phyloP scores from a whole-genome alignment of 2,113 vertebrate species.

The Monopterus albus region DNA sequence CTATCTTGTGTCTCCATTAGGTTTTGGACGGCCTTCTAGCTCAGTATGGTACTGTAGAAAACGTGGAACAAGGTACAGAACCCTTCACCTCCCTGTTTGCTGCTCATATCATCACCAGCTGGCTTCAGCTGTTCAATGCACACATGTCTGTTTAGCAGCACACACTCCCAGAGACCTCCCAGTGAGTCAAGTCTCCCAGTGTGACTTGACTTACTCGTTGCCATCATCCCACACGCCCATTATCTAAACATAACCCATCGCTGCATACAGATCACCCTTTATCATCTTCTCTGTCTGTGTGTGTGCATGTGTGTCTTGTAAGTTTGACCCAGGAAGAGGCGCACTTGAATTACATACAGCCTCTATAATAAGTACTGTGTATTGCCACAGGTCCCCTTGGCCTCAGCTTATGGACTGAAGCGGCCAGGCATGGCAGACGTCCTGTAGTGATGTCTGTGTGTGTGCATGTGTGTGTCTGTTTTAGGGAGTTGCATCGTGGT shows the following conservation, averaged over 20 bases:
- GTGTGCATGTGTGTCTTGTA: slow-evolving; percentile 30
- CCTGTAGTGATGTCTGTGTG: slow-evolving; percentile 52
- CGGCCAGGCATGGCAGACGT: slow-evolving; percentile 64
- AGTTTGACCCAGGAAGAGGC: slow-evolving; percentile 31
- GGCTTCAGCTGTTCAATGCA: slow-evolving; percentile 34
- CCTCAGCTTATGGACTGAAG: slow-evolving; percentile 66
- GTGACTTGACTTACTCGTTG: slow-evolving; percentile 56
- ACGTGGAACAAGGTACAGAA: slow-evolving; percentile 92
- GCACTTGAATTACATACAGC: slow-evolving; percentile 42
- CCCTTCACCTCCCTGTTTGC: slow-evolving; percentile 1
- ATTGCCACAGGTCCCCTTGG: slow-evolving; percentile 35
- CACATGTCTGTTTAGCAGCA: slow-evolving; percentile 47
- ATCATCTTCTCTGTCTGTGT: slow-evolving; percentile 47
- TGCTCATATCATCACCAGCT: slow-evolving; percentile 29
- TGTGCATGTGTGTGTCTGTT: slow-evolving; percentile 40
- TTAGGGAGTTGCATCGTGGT: slow-evolving; percentile 50
- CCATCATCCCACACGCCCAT: slow-evolving; percentile 64
- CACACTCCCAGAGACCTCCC: slow-evolving; percentile 50
- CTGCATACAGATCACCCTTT: slow-evolving; percentile 59
- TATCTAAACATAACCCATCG: slow-evolving; percentile 71
- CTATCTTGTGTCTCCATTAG: slow-evolving; percentile 74
- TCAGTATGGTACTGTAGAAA: slow-evolving; percentile 92
- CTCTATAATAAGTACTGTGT: slow-evolving; percentile 66
- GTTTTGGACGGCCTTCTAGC: slow-evolving; percentile 93
- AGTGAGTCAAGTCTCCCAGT: slow-evolving; percentile 61